Evolutionary conservation across 2,888 invertebrate species (phyloP).

Genomic region (Thalpophila matura): DNA sequence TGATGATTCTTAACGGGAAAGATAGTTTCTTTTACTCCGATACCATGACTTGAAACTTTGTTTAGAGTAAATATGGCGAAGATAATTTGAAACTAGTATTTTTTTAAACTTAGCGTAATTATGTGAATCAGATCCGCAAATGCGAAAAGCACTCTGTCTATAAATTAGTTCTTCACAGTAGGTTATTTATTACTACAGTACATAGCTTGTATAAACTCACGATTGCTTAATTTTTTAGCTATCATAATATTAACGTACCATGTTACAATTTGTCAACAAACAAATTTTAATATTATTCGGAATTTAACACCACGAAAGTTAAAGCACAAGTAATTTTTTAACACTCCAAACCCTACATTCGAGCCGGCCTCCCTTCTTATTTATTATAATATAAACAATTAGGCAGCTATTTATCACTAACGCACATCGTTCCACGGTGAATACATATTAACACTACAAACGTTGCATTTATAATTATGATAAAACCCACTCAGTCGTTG

Average conservation of each 20-base stretch:
- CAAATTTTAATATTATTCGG: slow-evolving; percentile 35
- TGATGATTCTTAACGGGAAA: slow-evolving; percentile 34
- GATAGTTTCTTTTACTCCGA: slow-evolving; percentile 18
- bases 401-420: slow-evolving; percentile 69
- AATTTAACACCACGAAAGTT: slow-evolving; percentile 39
- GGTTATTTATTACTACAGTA: slow-evolving; percentile 27
- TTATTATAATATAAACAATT: slow-evolving; percentile 67
- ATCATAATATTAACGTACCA: slow-evolving; percentile 2
- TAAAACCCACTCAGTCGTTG: slow-evolving; percentile 63
- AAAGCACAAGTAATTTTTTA: slow-evolving; percentile 44
- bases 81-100: slow-evolving; percentile 34
- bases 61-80: slow-evolving; percentile 24
- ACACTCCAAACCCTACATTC: slow-evolving; percentile 49
- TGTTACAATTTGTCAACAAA: slow-evolving; percentile 41
- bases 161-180: slow-evolving; percentile 27
- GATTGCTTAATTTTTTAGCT: too few species aligned
- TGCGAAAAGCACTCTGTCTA: slow-evolving; percentile 20
- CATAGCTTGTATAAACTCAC: too few species aligned
- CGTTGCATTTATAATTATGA: slow-evolving; percentile 65
- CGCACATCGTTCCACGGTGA: slow-evolving; percentile 72
- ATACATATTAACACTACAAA: slow-evolving; percentile 70
- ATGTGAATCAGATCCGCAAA: slow-evolving; percentile 34
- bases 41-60: slow-evolving; percentile 22
- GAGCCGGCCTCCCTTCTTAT: slow-evolving; percentile 48
- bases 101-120: slow-evolving; percentile 37